A percentile compares a stretch with the other conserved stretches of the same genome.
Conservation (phyloP, 2,113 vertebrate genomes). For the Brachyhypopomus occidentalis region DNA sequence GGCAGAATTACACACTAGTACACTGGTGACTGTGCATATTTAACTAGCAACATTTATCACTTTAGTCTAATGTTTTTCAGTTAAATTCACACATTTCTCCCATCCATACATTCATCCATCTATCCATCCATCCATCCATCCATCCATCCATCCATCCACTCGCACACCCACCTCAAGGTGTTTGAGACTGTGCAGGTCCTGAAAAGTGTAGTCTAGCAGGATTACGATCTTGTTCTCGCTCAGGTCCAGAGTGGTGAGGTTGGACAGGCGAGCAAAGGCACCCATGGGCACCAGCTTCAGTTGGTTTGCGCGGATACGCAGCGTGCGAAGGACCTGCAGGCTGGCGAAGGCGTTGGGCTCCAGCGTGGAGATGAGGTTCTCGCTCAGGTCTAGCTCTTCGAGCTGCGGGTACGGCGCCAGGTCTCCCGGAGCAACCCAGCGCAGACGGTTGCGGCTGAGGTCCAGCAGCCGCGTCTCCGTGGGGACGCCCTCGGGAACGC, state of each 20-base stretch:
- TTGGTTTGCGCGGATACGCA: slow-evolving; percentile 89
- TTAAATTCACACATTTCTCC: not conserved
- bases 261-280: slow-evolving; percentile 87
- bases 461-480: slow-evolving; percentile 90
- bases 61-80: not conserved
- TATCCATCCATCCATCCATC: slow-evolving; percentile 62
- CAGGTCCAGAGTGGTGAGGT: slow-evolving; percentile 92
- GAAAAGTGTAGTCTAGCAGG: slow-evolving; percentile 93
- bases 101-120: not conserved
- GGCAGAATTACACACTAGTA: not conserved
- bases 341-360: slow-evolving; percentile 92
- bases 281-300: slow-evolving; percentile 91
- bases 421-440: slow-evolving; percentile 89
- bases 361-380: slow-evolving; percentile 90
- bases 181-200: slow-evolving; percentile 86
- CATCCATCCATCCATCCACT: slow-evolving; percentile 47
- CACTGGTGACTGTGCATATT: too few relatives aligned
- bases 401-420: slow-evolving; percentile 84
- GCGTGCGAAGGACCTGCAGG: slow-evolving; percentile 82
- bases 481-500: slow-evolving; percentile 93
- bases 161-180: slow-evolving; percentile 83
- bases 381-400: slow-evolving; percentile 94
- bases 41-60: too few relatives aligned
- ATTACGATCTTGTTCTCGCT: slow-evolving; percentile 97
- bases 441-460: slow-evolving; percentile 93